Evolutionary conservation across 2,797 vertebrate genomes (phyloP).

Genomic region (Protonibea diacanthus): DNA sequence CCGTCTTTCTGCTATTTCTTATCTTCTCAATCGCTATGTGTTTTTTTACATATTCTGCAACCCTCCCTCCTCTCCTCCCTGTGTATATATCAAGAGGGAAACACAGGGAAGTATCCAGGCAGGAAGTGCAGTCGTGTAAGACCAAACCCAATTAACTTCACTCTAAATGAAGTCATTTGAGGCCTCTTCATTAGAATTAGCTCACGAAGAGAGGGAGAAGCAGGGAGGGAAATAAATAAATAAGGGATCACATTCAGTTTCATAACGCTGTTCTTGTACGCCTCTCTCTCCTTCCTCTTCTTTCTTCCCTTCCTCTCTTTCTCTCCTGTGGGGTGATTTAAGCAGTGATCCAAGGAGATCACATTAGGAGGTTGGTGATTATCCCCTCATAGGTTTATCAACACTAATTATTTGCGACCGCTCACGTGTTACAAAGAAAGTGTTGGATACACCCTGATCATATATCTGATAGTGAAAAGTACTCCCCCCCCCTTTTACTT

Average conservation of each 20-base stretch:
- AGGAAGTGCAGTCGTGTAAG: slow-evolving; percentile 90
- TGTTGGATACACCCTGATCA: slow-evolving; percentile 37
- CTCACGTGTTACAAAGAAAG: slow-evolving; percentile 62
- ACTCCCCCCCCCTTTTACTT: background rate
- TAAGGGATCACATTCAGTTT: slow-evolving; percentile 73
- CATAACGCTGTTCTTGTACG: slow-evolving; percentile 59
- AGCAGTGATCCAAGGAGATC: slow-evolving; percentile 67
- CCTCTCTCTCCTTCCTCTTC: slow-evolving; percentile 2
- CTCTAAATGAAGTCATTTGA: slow-evolving; percentile 90
- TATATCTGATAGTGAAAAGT: slow-evolving; percentile 1
- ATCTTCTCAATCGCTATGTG: slow-evolving; percentile 53
- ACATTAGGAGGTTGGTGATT: slow-evolving; percentile 68
- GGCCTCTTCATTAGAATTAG: slow-evolving; percentile 91
- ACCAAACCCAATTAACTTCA: slow-evolving; percentile 95
- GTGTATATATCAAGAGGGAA: slow-evolving; percentile 75
- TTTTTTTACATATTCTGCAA: slow-evolving; percentile 54
- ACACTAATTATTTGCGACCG: slow-evolving; percentile 66
- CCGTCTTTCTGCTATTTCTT: slow-evolving; percentile 55
- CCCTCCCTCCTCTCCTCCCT: slow-evolving; percentile 44
- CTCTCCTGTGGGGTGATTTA: slow-evolving; percentile 72
- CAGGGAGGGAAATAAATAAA: slow-evolving; percentile 75
- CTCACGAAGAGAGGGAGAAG: slow-evolving; percentile 56
- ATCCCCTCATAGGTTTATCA: slow-evolving; percentile 66
- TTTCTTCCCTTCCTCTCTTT: slow-evolving; percentile 11
- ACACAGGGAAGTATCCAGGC: slow-evolving; percentile 88